Conservation (phyloP, 2,888 invertebrate genomes). For the Pediacus dermestoides region DNA sequence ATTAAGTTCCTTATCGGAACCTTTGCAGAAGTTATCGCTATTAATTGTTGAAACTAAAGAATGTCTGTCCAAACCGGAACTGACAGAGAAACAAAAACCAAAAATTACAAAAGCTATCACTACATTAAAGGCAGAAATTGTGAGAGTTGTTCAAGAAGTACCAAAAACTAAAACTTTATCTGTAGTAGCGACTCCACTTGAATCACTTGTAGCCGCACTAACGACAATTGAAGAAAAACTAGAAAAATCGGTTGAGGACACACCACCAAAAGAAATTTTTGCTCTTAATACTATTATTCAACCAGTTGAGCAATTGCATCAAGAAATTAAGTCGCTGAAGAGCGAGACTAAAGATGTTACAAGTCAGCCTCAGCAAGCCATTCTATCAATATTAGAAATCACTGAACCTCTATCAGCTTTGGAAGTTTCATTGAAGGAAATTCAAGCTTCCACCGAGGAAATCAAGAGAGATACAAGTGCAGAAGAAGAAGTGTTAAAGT, state of each 20-base stretch:
- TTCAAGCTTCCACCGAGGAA: too few species aligned
- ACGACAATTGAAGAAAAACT: slow-evolving; percentile 10
- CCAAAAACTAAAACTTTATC: slow-evolving; percentile 10
- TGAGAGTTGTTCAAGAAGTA: slow-evolving; percentile 11
- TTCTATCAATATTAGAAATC: slow-evolving; percentile 20
- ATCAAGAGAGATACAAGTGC: too few species aligned
- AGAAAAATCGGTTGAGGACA: slow-evolving; percentile 7
- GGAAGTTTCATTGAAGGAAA: slow-evolving; percentile 15
- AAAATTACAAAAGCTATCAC: slow-evolving; percentile 19
- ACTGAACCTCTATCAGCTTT: slow-evolving; percentile 17
- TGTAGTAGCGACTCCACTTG: slow-evolving; percentile 14
- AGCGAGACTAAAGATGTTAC: slow-evolving; percentile 1
- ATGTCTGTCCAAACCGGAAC: slow-evolving; percentile 13
- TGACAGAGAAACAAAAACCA: slow-evolving; percentile 9
- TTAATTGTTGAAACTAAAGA: slow-evolving; percentile 15
- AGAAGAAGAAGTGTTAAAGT: slow-evolving; percentile 11
- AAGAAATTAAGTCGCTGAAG: neutral
- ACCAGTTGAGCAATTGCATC: slow-evolving; percentile 5
- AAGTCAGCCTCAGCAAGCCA: slow-evolving; percentile 13
- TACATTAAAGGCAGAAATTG: slow-evolving; percentile 22
- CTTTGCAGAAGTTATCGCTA: slow-evolving; percentile 11
- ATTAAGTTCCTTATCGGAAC: slow-evolving; percentile 7
- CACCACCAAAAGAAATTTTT: neutral
- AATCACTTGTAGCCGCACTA: slow-evolving; percentile 16
- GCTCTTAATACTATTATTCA: too few species aligned